phyloP scores from a whole-genome alignment of 2,113 vertebrate species.

The Eira barbara region DNA sequence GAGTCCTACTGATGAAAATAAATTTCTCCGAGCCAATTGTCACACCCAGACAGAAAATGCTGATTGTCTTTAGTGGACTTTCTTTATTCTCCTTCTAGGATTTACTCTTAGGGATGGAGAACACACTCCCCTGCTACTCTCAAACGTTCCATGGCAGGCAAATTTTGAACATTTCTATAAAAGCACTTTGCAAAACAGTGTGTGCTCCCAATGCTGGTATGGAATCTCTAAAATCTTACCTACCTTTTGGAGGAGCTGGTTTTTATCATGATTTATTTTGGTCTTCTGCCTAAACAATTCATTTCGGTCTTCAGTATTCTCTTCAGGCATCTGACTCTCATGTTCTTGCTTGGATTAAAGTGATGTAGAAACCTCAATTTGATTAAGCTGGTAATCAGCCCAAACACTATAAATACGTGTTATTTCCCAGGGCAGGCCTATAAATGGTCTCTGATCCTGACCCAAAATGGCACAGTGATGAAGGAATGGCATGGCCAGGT shows the following conservation, averaged over 20 bases:
- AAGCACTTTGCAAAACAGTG: neutral
- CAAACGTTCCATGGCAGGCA: neutral
- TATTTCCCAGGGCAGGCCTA: conserved; percentile 9
- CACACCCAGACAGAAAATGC: neutral
- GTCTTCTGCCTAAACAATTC: neutral
- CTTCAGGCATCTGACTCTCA: neutral
- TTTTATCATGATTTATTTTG: neutral
- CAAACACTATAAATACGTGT: neutral
- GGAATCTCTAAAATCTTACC: neutral
- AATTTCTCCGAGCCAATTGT: neutral
- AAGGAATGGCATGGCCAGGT: neutral
- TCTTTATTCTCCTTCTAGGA: neutral
- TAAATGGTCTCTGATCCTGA: neutral
- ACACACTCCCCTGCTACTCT: neutral
- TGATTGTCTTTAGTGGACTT: neutral
- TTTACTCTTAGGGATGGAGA: neutral
- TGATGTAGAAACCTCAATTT: neutral
- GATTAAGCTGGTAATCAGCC: conserved; percentile 9
- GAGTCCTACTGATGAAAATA: neutral
- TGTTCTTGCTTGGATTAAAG: conserved; percentile 34
- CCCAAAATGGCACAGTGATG: neutral
- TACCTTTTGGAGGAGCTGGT: neutral
- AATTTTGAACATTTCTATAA: neutral
- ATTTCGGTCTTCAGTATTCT: neutral
- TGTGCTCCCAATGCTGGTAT: neutral